A percentile compares a stretch with the other conserved stretches of the same genome.
These are phyloP conservation scores for Pseudomugil gertrudae DNA, from an alignment of 2,797 vertebrate genomes.

Conservation along the genomic window DNA sequence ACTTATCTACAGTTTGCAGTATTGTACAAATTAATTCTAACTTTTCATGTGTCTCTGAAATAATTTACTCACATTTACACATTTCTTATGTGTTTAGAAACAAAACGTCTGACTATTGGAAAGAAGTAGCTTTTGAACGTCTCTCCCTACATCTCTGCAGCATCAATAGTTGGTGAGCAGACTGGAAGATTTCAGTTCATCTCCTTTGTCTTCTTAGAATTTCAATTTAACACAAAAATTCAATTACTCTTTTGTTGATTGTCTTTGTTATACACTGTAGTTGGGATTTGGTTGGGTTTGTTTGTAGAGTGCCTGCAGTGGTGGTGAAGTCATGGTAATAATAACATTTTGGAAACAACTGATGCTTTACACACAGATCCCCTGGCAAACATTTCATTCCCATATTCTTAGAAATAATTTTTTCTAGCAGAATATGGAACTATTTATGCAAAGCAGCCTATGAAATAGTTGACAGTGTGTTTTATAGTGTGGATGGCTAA, in stretches of 20 bases:
- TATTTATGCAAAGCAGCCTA: neutral
- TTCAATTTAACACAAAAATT: constrained; percentile 41
- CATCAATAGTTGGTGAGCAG: neutral
- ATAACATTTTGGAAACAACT: constrained; percentile 1
- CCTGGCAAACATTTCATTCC: constrained; percentile 8
- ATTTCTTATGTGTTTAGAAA: neutral
- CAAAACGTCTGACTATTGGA: neutral
- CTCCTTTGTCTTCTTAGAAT: constrained; percentile 1
- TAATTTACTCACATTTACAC: neutral
- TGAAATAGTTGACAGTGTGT: neutral
- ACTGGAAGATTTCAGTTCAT: constrained; percentile 19
- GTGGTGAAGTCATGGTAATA: constrained; percentile 25
- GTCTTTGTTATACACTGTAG: constrained; percentile 57
- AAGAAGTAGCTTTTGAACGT: neutral
- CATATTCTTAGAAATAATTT: neutral
- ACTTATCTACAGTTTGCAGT: neutral
- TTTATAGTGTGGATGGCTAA: neutral
- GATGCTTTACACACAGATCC: neutral
- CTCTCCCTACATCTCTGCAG: neutral
- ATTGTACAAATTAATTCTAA: neutral
- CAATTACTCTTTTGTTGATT: constrained; percentile 51
- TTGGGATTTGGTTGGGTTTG: constrained; percentile 18
- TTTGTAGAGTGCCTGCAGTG: constrained; percentile 38
- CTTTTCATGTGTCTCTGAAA: neutral
- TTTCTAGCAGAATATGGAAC: neutral